Evolutionary conservation across 2,888 invertebrate species (phyloP), one percentile per base, ranked within the genome.

Genomic region (Hirtodrosophila confusa): DNA sequence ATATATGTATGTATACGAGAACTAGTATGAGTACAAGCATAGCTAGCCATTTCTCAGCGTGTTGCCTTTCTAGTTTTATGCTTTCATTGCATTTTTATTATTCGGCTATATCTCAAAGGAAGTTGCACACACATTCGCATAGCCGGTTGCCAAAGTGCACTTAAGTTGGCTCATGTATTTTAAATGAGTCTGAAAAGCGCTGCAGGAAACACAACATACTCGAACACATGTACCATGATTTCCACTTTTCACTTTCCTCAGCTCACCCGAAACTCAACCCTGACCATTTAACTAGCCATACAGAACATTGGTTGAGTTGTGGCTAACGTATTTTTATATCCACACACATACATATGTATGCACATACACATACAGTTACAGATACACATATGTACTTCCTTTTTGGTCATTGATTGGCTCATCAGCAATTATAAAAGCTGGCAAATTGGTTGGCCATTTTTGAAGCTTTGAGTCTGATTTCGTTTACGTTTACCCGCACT

Each of bases 151-250:
- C 80, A 78, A 77, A 89, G 89, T 88, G 87, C 87, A 88, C 87
- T 88, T 88, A 88, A 89, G 89, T 88, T 89, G 76, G 76, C 88
- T 89, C 87, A 88, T 88, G 87, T 87, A 82, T 88, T 88, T 88
- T 85, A 87, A 88, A 88, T 88, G 88, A 88, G 88, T 75, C 83
- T 75, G 82, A 85, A 88, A 85, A 88, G 82, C 78, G 80, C 78
- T 80, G 78, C 82, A 86, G 84, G 71, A 88, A 88, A 86, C 75
- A 65, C 69, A 78, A 61, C 70, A 74, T 62, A 56, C 47, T 61
- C 58, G 44, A 44, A 61, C 66, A 69, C 64, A 69, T 71, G 56
- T 60, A 44, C 61, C 48, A 69, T 39, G 64, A 63, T 69, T 67
- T 62, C 55, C 44, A 36, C 49, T 33, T 40, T 40, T 35, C 58